Percentiles rank a stretch among this genome's conserved stretches.
Conservation (phyloP, 2,113 vertebrate species). For the Clarias magur region DNA sequence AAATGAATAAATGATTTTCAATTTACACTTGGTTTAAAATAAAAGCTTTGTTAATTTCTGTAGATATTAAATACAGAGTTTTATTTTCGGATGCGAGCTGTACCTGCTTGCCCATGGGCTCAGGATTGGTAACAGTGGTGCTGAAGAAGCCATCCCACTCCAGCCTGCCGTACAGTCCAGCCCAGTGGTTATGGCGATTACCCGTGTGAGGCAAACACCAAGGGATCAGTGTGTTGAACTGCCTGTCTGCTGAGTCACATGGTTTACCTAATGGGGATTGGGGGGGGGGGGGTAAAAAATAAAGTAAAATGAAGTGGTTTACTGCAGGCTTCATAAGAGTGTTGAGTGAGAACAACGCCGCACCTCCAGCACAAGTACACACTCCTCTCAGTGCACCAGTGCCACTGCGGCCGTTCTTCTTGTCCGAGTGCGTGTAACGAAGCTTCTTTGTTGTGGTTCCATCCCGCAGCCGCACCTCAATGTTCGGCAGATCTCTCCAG, state of each 20-base stretch:
- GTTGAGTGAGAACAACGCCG: neutral
- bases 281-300: neutral
- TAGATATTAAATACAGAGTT: neutral
- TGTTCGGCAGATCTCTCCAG: slow-evolving; percentile 93
- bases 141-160: slow-evolving; percentile 99
- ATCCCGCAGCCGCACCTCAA: slow-evolving; percentile 86
- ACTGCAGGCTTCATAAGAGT: neutral
- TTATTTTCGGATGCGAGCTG: neutral
- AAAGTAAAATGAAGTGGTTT: neutral
- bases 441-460: slow-evolving; percentile 86
- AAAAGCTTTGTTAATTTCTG: too few species aligned
- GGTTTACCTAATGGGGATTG: slow-evolving; percentile 69
- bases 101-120: slow-evolving; percentile 99
- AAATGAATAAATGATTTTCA: neutral
- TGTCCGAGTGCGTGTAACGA: slow-evolving; percentile 84
- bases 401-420: slow-evolving; percentile 86
- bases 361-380: slow-evolving; percentile 89
- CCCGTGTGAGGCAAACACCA: slow-evolving; percentile 97
- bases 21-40: too few species aligned
- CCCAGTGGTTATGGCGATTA: slow-evolving; percentile 97
- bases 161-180: slow-evolving; percentile 89
- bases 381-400: slow-evolving; percentile 83
- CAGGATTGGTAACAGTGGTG: slow-evolving; percentile 95
- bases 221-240: slow-evolving; percentile 95
- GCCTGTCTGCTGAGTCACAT: slow-evolving; percentile 86